Percentiles rank a stretch among this genome's conserved stretches.
phyloP scores from a whole-genome alignment of 2,888 invertebrate genomes.

The Agrotis clavis region DNA sequence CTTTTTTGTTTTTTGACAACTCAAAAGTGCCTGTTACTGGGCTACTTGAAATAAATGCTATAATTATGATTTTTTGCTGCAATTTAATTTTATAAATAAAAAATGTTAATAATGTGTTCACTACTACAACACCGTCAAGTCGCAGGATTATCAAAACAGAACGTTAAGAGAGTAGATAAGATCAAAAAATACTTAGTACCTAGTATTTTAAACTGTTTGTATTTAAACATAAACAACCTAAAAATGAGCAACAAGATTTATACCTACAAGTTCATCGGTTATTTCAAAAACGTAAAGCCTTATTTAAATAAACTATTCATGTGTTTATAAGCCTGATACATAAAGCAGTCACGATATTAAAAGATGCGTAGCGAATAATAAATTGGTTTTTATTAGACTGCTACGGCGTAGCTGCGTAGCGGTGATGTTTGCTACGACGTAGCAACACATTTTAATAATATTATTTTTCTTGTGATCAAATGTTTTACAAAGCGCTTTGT shows the following conservation, averaged over 20 bases:
- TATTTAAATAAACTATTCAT: not conserved
- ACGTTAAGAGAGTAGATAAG: too few species aligned
- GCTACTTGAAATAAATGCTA: too few species aligned
- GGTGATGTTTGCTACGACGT: slow-evolving; percentile 16
- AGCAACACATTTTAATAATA: slow-evolving; percentile 6
- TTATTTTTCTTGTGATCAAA: not conserved
- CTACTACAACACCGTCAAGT: too few species aligned
- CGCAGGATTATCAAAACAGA: too few species aligned
- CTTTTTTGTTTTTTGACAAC: too few species aligned
- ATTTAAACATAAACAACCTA: not conserved
- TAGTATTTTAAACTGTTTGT: too few species aligned
- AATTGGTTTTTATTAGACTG: not conserved
- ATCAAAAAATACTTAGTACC: too few species aligned
- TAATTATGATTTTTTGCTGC: too few species aligned
- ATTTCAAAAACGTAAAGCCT: not conserved
- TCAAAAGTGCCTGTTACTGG: too few species aligned
- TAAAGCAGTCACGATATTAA: slow-evolving; percentile 10
- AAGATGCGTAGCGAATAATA: slow-evolving; percentile 5
- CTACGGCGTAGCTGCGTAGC: slow-evolving; percentile 39
- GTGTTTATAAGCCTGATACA: not conserved
- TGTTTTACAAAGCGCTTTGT: not conserved
- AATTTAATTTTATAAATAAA: too few species aligned
- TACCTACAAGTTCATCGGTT: not conserved
- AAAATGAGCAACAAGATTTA: not conserved
- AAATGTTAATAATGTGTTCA: too few species aligned